phyloP scores from a whole-genome alignment of 2,797 vertebrate genomes.

The Sebastes trivittatus region DNA sequence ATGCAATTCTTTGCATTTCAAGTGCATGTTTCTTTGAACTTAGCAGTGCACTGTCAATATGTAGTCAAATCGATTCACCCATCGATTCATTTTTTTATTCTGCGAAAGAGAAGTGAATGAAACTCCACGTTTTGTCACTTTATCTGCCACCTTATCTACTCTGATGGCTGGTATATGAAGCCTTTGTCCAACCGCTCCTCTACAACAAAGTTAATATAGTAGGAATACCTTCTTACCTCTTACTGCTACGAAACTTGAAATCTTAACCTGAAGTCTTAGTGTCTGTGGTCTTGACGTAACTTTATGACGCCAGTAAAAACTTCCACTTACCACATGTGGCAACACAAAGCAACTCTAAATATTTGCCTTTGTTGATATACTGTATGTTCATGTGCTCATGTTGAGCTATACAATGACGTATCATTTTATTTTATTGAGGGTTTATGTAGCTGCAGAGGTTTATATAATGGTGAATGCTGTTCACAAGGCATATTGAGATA shows the following conservation, averaged over 20 bases:
- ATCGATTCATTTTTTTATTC: not conserved
- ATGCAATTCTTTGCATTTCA: not conserved
- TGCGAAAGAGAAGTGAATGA: not conserved
- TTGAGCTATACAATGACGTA: not conserved
- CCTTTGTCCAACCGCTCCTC: not conserved
- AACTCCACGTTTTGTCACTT: not conserved
- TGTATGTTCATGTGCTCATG: not conserved
- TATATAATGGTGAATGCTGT: not conserved
- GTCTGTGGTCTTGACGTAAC: not conserved
- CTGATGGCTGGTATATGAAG: not conserved
- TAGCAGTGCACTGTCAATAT: not conserved
- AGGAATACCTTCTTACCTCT: not conserved
- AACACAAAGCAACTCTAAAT: not conserved
- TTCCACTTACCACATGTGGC: not conserved
- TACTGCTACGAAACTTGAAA: not conserved
- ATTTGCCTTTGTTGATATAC: not conserved
- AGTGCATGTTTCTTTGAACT: too few relatives aligned
- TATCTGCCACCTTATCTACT: not conserved
- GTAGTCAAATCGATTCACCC: not conserved
- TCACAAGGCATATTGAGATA: not conserved
- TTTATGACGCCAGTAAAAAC: not conserved
- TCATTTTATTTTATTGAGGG: not conserved
- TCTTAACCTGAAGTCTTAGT: not conserved
- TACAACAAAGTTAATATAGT: not conserved
- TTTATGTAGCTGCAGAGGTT: not conserved